phyloP scores from a whole-genome alignment of 2,888 invertebrate genomes.

The Phaonia tiefii region DNA sequence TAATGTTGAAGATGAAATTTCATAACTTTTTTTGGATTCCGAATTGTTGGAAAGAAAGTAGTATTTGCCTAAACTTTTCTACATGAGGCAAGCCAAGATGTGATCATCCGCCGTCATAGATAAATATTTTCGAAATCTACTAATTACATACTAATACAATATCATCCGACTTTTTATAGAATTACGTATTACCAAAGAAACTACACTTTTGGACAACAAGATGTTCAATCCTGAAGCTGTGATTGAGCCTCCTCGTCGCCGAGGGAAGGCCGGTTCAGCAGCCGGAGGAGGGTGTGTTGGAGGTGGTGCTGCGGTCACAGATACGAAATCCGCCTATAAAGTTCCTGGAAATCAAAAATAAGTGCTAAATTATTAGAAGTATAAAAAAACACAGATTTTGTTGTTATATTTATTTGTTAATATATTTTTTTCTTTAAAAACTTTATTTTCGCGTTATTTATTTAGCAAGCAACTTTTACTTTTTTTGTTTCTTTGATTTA shows the following conservation, averaged over 20 bases:
- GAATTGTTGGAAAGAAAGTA: too few relatives aligned
- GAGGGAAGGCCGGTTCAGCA: conserved; percentile 68
- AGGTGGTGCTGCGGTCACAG: conserved; percentile 45
- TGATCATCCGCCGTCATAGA: too few relatives aligned
- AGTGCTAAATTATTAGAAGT: conserved; percentile 10
- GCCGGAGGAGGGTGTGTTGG: conserved; percentile 70
- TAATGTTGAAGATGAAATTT: too few relatives aligned
- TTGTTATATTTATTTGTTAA: conserved; percentile 15
- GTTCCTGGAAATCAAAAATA: conserved; percentile 66
- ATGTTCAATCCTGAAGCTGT: conserved; percentile 83
- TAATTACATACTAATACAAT: neutral
- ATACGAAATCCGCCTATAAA: conserved; percentile 17
- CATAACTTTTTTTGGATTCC: too few relatives aligned
- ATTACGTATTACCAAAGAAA: conserved; percentile 75
- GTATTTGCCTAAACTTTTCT: too few relatives aligned
- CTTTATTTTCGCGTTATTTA: neutral
- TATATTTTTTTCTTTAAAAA: conserved; percentile 36
- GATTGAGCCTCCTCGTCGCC: conserved; percentile 76
- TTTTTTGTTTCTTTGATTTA: conserved; percentile 68
- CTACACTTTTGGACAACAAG: conserved; percentile 83
- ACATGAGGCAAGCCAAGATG: too few relatives aligned
- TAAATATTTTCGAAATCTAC: neutral
- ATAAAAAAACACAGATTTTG: too few relatives aligned
- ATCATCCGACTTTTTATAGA: conserved; percentile 69
- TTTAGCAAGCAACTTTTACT: conserved; percentile 55